Evolutionary conservation across 2,113 vertebrate species (phyloP), one percentile per base, ranked within the genome.

Genomic region (Eptatretus burgeri): DNA sequence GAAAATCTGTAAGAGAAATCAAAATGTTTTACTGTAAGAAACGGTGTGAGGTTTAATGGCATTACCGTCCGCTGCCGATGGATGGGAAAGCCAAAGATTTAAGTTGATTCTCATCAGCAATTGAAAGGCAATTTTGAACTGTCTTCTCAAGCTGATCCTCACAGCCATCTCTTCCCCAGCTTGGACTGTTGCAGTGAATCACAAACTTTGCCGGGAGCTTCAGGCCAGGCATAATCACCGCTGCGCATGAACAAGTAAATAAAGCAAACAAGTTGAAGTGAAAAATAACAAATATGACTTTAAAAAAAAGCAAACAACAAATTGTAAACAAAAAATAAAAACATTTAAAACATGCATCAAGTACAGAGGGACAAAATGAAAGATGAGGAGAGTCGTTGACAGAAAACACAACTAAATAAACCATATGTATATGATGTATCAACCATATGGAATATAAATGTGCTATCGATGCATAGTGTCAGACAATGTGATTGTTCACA

Each of bases 31-130:
- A 18, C 52, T 52, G 41, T 13, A 11, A 14, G 12, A 52, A 17
- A 62, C 56, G n/a, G 41, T 13, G 14, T 41, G 27, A 20, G 49
- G 52, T 17, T 50, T 19, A 1, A 17, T 20, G 14, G 66, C 64
- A 60, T 71, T 76, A 95, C 89, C 85, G 82, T 73, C 91, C 91
- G 1, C 91, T 95, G 66, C 87, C 89, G 63, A 98, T 95, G 20
- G 91, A 98, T 19, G 91, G 91, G 69, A 98, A 95, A 0, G 91
- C 89, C 27, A 98, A 83, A 27, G 89, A 91, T 70, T 87, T 94
- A 66, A 98, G 82, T 67, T 94, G 95, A 77, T 94, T 91, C 66
- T 98, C 86, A n/a, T 98, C 91, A 2, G 91, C 89, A 70, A 94
- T 71, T 16, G 85, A 84, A 73, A 98, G 74, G 72, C 91, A 98